Conservation (phyloP, 2,888 invertebrate genomes). For the Pristionchus japonicus region DNA sequence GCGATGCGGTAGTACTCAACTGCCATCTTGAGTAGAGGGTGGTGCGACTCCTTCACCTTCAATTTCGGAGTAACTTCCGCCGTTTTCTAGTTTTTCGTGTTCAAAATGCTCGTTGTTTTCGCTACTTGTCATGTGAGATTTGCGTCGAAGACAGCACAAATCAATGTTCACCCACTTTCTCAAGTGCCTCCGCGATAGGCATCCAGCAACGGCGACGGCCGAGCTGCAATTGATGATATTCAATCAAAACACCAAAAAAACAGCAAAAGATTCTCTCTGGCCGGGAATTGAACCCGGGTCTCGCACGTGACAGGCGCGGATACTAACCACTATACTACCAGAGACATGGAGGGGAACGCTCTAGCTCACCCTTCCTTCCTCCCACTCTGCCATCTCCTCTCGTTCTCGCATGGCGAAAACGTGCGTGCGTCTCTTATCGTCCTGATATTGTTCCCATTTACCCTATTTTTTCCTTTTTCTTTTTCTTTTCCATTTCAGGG, state of each 20-base stretch:
- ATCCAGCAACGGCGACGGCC: slow-evolving; percentile 69
- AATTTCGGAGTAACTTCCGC: too few relatives aligned
- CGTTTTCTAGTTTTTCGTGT: not conserved
- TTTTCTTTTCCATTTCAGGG: not conserved
- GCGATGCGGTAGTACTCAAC: not conserved
- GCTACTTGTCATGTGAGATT: not conserved
- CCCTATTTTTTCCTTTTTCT: too few relatives aligned
- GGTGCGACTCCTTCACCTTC: slow-evolving; percentile 32
- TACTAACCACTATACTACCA: slow-evolving; percentile 67
- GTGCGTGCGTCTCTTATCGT: slow-evolving; percentile 68
- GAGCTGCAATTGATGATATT: slow-evolving; percentile 19
- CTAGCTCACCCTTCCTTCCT: slow-evolving; percentile 58
- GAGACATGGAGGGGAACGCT: not conserved
- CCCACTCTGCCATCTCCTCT: slow-evolving; percentile 68
- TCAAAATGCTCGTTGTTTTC: slow-evolving; percentile 15
- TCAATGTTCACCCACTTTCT: slow-evolving; percentile 50
- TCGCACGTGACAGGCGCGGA: slow-evolving; percentile 67
- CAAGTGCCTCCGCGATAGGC: slow-evolving; percentile 57
- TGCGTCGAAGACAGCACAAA: not conserved
- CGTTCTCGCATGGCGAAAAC: slow-evolving; percentile 66
- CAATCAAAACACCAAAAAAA: not conserved
- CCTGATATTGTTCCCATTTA: too few relatives aligned
- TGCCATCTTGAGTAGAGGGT: not conserved
- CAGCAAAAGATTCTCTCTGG: slow-evolving; percentile 57
- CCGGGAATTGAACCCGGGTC: slow-evolving; percentile 68